A percentile compares a stretch with the other conserved stretches of the same genome.
Conservation (phyloP, 1,140 invertebrate species). For the Dendrolimus kikuchii region DNA sequence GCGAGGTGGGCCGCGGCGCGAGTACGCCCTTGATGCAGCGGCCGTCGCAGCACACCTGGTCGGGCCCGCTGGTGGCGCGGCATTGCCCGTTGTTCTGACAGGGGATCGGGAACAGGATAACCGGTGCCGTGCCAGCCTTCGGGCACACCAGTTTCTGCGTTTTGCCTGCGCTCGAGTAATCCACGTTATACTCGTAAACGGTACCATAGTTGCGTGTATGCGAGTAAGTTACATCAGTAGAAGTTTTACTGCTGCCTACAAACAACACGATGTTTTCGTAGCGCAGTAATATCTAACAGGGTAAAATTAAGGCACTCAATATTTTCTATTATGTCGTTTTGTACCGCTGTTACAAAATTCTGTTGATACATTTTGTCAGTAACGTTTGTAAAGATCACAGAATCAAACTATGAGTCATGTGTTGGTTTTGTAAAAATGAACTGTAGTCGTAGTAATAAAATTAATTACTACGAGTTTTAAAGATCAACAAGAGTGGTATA, state of each 20-base stretch:
- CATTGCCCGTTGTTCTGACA: constrained; percentile 73
- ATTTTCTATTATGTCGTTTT: background rate
- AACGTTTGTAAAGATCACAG: too few species aligned
- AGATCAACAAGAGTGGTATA: too few species aligned
- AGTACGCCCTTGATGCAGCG: constrained; percentile 74
- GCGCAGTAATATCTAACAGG: constrained; percentile 13
- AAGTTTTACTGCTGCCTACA: constrained; percentile 23
- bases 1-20: constrained; percentile 69
- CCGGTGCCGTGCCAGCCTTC: constrained; percentile 60
- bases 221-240: constrained; percentile 23
- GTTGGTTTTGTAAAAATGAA: too few species aligned
- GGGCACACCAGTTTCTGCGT: constrained; percentile 69
- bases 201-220: constrained; percentile 17
- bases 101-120: constrained; percentile 70
- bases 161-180: constrained; percentile 43
- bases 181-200: constrained; percentile 23
- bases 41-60: constrained; percentile 72
- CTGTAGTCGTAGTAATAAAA: too few species aligned
- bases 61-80: constrained; percentile 63
- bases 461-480: too few species aligned
- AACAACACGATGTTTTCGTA: constrained; percentile 15
- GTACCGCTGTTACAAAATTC: too few species aligned
- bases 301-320: background rate
- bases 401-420: too few species aligned
- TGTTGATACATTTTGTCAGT: too few species aligned